These are phyloP conservation scores for Macrosoma leucophasiata DNA, from an alignment of 2,888 invertebrate genomes.

Conservation along the genomic window DNA sequence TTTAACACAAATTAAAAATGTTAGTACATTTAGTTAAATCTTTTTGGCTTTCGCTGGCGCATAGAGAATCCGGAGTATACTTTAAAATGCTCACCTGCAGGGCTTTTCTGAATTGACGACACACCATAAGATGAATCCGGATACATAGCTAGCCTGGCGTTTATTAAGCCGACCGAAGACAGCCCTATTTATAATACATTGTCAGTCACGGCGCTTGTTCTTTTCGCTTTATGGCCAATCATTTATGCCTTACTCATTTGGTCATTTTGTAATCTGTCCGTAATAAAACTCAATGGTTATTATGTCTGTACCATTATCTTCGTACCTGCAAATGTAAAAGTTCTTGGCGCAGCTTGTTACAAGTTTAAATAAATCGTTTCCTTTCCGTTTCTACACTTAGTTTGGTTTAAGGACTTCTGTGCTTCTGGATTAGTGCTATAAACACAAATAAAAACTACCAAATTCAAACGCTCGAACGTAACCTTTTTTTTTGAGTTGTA, in stretches of 20 bases:
- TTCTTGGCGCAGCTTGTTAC: conserved; percentile 29
- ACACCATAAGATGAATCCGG: no score
- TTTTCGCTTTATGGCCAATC: conserved; percentile 56
- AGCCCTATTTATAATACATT: conserved; percentile 44
- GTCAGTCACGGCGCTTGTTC: conserved; percentile 41
- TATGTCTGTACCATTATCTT: conserved; percentile 48
- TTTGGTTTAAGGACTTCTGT: conserved; percentile 12
- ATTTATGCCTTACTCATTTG: conserved; percentile 52
- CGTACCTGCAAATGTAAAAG: conserved; percentile 36
- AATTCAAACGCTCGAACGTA: conserved; percentile 26
- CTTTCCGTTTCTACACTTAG: conserved; percentile 15
- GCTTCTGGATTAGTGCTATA: conserved; percentile 11
- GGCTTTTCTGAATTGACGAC: no score
- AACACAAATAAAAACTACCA: conserved; percentile 16
- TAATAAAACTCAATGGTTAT: conserved; percentile 61
- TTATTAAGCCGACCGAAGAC: no score
- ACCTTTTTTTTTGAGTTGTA: conserved; percentile 17
- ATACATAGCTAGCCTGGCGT: no score
- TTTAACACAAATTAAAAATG: no score
- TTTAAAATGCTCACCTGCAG: no score
- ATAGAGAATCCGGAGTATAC: no score
- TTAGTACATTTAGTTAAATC: no score
- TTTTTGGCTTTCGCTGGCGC: no score
- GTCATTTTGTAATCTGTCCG: conserved; percentile 58
- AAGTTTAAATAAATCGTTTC: conserved; percentile 26